A percentile compares a stretch with the other conserved stretches of the same genome.
phyloP scores from a whole-genome alignment of 2,797 vertebrate genomes.

The Rallus crepitans region DNA sequence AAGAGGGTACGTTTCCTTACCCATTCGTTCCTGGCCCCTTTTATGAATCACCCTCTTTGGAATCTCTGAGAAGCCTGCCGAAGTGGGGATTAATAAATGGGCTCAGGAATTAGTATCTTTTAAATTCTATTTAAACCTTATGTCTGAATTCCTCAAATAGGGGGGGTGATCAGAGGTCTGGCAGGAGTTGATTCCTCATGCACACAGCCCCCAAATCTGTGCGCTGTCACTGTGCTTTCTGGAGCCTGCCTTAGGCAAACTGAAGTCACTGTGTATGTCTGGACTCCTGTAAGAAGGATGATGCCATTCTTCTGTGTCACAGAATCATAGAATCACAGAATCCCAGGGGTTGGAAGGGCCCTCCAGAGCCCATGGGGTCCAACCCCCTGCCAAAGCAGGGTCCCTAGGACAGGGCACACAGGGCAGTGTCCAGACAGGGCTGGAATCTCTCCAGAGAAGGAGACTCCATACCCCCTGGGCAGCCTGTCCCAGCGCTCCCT shows the following conservation, averaged over 20 bases:
- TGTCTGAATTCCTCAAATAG: not conserved
- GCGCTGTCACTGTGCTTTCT: not conserved
- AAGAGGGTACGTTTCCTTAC: slow-evolving; percentile 89
- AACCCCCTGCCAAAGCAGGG: too few relatives aligned
- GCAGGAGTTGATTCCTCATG: not conserved
- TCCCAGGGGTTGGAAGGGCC: too few relatives aligned
- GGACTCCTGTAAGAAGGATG: not conserved
- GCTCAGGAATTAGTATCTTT: not conserved
- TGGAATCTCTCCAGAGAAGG: too few relatives aligned
- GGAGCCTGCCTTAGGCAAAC: not conserved
- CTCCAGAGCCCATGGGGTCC: too few relatives aligned
- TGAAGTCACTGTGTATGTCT: not conserved
- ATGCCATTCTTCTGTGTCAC: not conserved
- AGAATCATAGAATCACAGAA: too few relatives aligned
- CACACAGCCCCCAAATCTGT: not conserved
- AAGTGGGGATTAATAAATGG: not conserved
- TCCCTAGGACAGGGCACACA: too few relatives aligned
- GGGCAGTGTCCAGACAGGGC: too few relatives aligned
- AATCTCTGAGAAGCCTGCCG: too few relatives aligned
- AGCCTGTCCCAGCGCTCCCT: too few relatives aligned
- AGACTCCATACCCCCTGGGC: too few relatives aligned
- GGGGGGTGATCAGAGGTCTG: not conserved
- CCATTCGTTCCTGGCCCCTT: too few relatives aligned
- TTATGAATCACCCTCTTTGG: too few relatives aligned
- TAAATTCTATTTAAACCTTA: not conserved